Evolutionary conservation across 2,113 vertebrate genomes (phyloP).

Genomic region (Meriones unguiculatus): DNA sequence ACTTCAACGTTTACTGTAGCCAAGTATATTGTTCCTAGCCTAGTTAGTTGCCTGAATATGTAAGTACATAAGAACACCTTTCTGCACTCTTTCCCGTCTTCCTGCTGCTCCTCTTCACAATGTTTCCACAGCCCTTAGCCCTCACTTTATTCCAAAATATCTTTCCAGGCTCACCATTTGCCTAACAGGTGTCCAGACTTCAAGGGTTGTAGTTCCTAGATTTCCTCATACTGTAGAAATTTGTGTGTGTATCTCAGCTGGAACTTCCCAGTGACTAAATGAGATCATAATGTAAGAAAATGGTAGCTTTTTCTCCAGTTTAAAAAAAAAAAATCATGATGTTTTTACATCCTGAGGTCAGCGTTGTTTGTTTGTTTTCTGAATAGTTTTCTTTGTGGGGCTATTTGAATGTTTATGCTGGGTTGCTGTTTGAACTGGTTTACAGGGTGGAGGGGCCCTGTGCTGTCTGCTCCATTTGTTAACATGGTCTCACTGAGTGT

Average conservation of each 20-base stretch:
- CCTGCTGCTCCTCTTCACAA: neutral
- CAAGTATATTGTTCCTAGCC: neutral
- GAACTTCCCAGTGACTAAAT: neutral
- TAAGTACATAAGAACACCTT: neutral
- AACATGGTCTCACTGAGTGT: neutral
- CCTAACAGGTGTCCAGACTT: neutral
- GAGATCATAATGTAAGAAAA: neutral
- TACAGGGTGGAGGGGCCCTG: neutral
- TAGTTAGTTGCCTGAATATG: neutral
- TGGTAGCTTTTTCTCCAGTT: neutral
- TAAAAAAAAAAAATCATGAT: neutral
- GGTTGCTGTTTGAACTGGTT: neutral
- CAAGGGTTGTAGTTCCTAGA: neutral
- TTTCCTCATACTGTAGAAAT: neutral
- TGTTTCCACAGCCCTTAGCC: neutral
- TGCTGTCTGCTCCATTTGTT: neutral
- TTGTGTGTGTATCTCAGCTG: neutral
- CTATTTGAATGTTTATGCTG: neutral
- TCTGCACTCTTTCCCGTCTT: neutral
- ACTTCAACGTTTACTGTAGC: neutral
- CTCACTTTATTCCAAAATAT: neutral
- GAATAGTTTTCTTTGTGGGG: neutral
- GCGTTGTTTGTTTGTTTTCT: too few relatives aligned
- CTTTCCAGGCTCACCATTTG: neutral
- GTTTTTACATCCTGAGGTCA: neutral